Conservation (phyloP, 2,113 vertebrate species). For the Oreotrochilus melanogaster region DNA sequence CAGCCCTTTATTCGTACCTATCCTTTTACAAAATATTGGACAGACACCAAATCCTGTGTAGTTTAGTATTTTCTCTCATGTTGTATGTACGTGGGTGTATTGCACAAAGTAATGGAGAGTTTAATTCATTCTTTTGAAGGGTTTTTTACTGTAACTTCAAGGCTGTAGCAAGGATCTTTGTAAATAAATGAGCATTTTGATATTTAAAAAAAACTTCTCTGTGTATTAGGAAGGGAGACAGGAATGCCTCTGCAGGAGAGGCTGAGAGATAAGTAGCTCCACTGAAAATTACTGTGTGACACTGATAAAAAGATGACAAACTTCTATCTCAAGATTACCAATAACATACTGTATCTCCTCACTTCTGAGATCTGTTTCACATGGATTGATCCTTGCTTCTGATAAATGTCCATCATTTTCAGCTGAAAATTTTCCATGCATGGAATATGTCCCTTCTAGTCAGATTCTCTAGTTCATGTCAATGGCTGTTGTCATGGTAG, state of each 20-base stretch:
- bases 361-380: background rate
- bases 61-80: background rate
- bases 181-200: background rate
- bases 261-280: background rate
- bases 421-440: background rate
- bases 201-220: background rate
- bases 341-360: background rate
- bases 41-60: background rate
- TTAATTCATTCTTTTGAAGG: background rate
- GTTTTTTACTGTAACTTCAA: background rate
- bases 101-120: background rate
- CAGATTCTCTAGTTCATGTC: background rate
- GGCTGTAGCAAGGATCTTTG: background rate
- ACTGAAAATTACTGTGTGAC: background rate
- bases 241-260: background rate
- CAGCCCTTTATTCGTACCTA: background rate
- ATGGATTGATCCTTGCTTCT: background rate
- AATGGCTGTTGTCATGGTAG: background rate
- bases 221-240: background rate
- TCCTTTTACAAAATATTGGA: background rate
- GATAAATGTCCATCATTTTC: background rate
- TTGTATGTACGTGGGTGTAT: background rate
- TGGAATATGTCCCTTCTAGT: background rate
- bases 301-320: background rate
- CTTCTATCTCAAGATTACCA: background rate